Evolutionary conservation across 2,888 invertebrate species (phyloP).

Genomic region (Anthoptus insignis): DNA sequence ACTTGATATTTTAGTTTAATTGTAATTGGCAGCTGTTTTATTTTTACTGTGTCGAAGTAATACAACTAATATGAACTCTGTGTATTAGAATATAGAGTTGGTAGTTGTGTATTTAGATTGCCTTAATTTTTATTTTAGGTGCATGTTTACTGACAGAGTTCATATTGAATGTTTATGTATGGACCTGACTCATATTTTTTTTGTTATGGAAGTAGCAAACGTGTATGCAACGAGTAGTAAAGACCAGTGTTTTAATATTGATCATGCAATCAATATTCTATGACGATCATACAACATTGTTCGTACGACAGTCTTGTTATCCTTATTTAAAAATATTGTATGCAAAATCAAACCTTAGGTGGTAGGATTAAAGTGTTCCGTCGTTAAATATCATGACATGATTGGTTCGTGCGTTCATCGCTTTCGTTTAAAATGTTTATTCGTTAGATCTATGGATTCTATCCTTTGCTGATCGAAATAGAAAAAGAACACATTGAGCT

Average conservation of each 20-base stretch:
- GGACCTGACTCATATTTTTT: background rate
- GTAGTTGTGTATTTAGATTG: background rate
- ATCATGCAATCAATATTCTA: too few species aligned
- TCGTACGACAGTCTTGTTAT: too few species aligned
- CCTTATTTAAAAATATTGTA: background rate
- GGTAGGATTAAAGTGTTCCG: too few species aligned
- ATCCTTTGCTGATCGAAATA: too few species aligned
- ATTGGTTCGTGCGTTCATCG: too few species aligned
- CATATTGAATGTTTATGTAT: background rate
- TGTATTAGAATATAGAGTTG: background rate
- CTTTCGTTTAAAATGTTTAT: too few species aligned
- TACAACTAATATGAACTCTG: background rate
- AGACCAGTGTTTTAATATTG: too few species aligned
- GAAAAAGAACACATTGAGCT: too few species aligned
- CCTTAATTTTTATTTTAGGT: background rate
- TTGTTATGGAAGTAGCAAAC: constrained; percentile 5
- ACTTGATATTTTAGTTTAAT: background rate
- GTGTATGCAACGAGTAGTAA: too few species aligned
- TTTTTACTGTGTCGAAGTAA: background rate
- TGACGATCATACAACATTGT: too few species aligned
- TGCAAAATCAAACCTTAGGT: background rate
- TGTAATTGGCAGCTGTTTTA: constrained; percentile 8
- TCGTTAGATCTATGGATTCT: too few species aligned
- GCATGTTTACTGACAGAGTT: constrained; percentile 8
- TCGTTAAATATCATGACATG: too few species aligned